Percentiles rank a stretch among this genome's conserved stretches.
phyloP scores from a whole-genome alignment of 2,113 vertebrate genomes.

The Columbina picui region DNA sequence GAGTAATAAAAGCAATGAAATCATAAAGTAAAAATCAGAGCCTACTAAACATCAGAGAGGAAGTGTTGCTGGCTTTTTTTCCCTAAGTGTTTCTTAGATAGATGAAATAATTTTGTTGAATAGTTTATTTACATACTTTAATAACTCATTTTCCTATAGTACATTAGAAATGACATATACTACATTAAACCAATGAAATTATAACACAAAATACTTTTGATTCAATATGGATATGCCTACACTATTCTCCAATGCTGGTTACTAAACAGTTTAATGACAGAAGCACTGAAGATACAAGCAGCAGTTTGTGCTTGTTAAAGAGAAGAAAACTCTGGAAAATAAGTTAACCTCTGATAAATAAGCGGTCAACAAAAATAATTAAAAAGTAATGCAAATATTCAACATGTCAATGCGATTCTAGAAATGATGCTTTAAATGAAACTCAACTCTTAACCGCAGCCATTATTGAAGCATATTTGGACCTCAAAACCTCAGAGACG shows the following conservation, averaged over 20 bases:
- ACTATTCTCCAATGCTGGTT: not conserved
- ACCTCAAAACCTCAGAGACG: slow-evolving; percentile 1
- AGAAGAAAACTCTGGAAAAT: not conserved
- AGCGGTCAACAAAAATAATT: not conserved
- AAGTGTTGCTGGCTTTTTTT: not conserved
- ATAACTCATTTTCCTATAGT: not conserved
- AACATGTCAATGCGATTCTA: not conserved
- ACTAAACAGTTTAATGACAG: not conserved
- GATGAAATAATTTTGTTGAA: not conserved
- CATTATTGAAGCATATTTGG: slow-evolving; percentile 4
- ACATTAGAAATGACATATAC: not conserved
- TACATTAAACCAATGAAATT: not conserved
- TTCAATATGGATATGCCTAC: not conserved
- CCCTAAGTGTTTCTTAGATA: not conserved
- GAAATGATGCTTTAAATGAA: not conserved
- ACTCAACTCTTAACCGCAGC: not conserved
- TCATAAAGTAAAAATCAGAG: not conserved
- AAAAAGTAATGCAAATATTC: not conserved
- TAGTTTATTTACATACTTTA: not conserved
- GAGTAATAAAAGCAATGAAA: not conserved
- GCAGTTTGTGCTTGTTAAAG: not conserved
- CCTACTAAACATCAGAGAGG: not conserved
- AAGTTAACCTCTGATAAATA: not conserved
- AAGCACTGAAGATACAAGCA: not conserved
- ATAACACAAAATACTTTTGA: not conserved